Evolutionary conservation across 2,113 vertebrate species (phyloP).

Genomic region (Tragelaphus scriptus): DNA sequence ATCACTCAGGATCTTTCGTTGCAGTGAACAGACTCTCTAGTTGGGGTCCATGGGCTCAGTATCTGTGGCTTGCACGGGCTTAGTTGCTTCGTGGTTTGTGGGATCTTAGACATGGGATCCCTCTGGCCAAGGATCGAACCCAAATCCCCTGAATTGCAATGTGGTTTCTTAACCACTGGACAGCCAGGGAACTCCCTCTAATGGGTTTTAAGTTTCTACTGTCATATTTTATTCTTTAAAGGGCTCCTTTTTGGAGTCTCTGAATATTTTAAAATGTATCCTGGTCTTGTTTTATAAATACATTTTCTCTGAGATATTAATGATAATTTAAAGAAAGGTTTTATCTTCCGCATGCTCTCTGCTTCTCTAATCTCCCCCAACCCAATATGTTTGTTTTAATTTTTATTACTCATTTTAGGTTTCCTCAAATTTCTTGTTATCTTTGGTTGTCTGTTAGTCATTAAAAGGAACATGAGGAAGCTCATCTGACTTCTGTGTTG

Average conservation of each 20-base stretch:
- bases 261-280: neutral
- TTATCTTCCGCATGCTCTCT: neutral
- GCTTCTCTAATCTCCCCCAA: neutral
- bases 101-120: neutral
- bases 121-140: neutral
- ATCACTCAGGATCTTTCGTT: rapidly evolving
- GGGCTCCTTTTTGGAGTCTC: neutral
- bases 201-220: neutral
- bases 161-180: neutral
- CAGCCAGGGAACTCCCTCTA: neutral
- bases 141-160: neutral
- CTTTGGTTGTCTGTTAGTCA: neutral
- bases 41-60: neutral
- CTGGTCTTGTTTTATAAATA: neutral
- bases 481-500: neutral
- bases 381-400: neutral
- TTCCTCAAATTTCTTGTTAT: neutral
- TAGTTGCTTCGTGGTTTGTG: neutral
- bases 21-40: neutral
- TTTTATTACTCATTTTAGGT: neutral
- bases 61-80: neutral
- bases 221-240: constrained; percentile 10
- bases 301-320: neutral
- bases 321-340: neutral
- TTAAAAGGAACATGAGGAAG: neutral